Percentiles rank a stretch among this genome's conserved stretches.
Conservation (phyloP, 2,113 vertebrate species). For the Polyodon spathula region DNA sequence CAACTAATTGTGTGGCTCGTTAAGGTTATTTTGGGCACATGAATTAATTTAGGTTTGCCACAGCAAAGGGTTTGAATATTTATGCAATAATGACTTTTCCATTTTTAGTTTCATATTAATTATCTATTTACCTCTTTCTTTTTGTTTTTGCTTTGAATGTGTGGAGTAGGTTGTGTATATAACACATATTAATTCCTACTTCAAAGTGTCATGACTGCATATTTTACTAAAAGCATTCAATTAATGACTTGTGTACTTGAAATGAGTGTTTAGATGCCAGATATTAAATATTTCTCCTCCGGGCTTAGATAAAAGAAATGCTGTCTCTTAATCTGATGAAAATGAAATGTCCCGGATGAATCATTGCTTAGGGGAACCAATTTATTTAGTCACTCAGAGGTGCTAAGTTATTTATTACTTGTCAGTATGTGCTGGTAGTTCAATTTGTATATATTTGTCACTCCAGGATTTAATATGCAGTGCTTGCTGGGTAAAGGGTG, state of each 20-base stretch:
- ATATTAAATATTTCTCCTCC: constrained; percentile 43
- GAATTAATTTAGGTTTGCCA: too few species aligned
- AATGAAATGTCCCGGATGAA: constrained; percentile 70
- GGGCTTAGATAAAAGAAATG: constrained; percentile 52
- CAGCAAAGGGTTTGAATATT: too few species aligned
- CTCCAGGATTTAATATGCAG: constrained; percentile 18
- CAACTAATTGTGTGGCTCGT: too few species aligned
- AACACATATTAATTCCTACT: too few species aligned
- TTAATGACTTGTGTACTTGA: constrained; percentile 15
- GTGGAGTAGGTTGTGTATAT: too few species aligned
- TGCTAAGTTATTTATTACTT: constrained; percentile 78
- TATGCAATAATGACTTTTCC: too few species aligned
- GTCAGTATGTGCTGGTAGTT: constrained; percentile 69
- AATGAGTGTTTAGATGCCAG: constrained; percentile 20
- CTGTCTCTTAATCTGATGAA: constrained; percentile 55
- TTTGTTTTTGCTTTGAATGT: too few species aligned
- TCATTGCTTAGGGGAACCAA: constrained; percentile 70
- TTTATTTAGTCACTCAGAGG: constrained; percentile 73
- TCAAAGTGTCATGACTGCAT: too few species aligned
- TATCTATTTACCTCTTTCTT: too few species aligned
- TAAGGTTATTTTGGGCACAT: too few species aligned
- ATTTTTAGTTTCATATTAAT: too few species aligned
- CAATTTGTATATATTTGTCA: constrained; percentile 52
- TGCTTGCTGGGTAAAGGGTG: constrained; percentile 8
- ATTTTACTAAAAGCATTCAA: constrained; percentile 23